phyloP scores from a whole-genome alignment of 2,113 vertebrate species.

The Halcyon senegalensis region DNA sequence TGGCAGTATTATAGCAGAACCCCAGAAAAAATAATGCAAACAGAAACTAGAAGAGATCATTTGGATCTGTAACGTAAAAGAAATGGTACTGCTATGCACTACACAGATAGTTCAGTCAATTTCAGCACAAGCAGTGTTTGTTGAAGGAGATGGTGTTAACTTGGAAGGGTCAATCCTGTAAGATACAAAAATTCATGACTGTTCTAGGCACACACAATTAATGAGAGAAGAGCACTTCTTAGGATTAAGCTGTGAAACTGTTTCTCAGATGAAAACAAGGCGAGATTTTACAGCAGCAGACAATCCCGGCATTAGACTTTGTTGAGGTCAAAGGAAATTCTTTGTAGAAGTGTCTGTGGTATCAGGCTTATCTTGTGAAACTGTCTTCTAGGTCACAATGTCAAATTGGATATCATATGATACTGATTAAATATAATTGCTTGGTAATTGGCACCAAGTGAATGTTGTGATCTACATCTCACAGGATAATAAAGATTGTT shows the following conservation, averaged over 20 bases:
- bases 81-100: not conserved
- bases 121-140: not conserved
- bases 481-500: constrained; percentile 24
- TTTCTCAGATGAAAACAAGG: not conserved
- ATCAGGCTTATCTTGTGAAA: constrained; percentile 3
- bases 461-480: constrained; percentile 38
- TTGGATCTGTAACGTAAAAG: not conserved
- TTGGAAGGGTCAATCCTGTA: not conserved
- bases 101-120: not conserved
- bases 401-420: not conserved
- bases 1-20: not conserved
- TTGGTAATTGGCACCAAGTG: constrained; percentile 49
- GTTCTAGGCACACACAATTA: not conserved
- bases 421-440: constrained; percentile 57
- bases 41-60: not conserved
- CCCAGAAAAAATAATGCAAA: not conserved
- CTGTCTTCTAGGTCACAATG: constrained; percentile 34
- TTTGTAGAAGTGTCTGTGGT: not conserved
- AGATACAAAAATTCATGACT: not conserved
- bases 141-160: not conserved
- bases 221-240: not conserved
- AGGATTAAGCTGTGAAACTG: constrained; percentile 7
- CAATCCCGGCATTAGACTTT: not conserved
- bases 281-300: not conserved
- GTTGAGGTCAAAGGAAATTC: constrained; percentile 18